phyloP scores from a whole-genome alignment of 2,888 invertebrate genomes.

The Terebella lapidaria region DNA sequence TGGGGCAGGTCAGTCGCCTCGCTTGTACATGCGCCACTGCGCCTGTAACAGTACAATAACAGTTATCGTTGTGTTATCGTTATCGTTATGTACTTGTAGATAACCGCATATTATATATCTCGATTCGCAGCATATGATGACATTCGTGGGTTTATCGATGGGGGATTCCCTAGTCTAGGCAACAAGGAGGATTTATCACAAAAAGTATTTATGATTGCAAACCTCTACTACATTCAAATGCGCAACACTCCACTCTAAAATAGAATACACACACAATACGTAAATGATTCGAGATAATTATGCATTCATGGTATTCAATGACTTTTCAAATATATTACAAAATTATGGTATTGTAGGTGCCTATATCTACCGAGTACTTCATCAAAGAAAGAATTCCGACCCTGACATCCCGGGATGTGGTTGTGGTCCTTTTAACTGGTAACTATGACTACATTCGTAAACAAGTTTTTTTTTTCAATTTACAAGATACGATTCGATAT shows the following conservation, averaged over 20 bases:
- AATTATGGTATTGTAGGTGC: conserved; percentile 4
- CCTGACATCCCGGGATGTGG: conserved; percentile 3
- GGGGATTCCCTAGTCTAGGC: conserved; percentile 30
- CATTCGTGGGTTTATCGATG: conserved; percentile 38
- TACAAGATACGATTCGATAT: not conserved
- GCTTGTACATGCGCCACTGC: not conserved
- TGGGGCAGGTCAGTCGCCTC: conserved; percentile 35
- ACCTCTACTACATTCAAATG: too few species aligned
- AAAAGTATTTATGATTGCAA: not conserved
- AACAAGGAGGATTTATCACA: conserved; percentile 32
- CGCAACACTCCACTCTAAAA: too few species aligned
- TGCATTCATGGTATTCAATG: too few species aligned
- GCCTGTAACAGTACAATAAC: not conserved
- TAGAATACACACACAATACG: too few species aligned
- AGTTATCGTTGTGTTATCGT: not conserved
- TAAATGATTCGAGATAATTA: too few species aligned
- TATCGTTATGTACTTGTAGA: not conserved
- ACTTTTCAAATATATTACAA: not conserved
- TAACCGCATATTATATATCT: not conserved
- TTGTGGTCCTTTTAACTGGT: not conserved
- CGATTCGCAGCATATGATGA: conserved; percentile 37
- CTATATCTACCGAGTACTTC: conserved; percentile 13
- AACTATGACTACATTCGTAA: not conserved
- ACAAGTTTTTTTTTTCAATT: not conserved
- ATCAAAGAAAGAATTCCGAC: conserved; percentile 7